Evolutionary conservation across 23 tunicate species (phyloP), one percentile per base, ranked within the genome.

Genomic region (Phallusia fumigata): DNA sequence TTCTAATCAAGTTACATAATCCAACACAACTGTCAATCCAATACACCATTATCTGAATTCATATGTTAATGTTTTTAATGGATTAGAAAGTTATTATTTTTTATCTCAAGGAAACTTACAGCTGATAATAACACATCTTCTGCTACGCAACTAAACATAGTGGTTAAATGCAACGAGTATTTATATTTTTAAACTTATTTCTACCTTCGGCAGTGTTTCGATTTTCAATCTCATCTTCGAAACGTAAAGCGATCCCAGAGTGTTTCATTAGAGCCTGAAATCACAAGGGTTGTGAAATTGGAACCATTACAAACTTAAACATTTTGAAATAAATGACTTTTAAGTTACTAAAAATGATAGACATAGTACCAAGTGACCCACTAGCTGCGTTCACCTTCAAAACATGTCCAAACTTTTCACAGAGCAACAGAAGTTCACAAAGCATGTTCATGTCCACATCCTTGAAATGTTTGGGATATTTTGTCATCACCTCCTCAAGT

Each of bases 381-480:
- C n/a, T n/a, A n/a, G n/a, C n/a, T n/a, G 10, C 10, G 52, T 75
- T 28, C 44, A 93, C 97, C 81, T 85, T 79, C 8, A 88, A 81
- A 13, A 93, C 88, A 31, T 82, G 52, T 47, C 72, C 30, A 35
- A 35, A 93, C 53, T 88, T 80, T 36, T 84, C 77, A 22, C 74
- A 79, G 24, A 85, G 45, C 35, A 93, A 30, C 28, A 78, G 64
- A 0, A 93, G 81, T 73, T 93, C 97, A 64, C 97, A 93, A 75
- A 93, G 80, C 51, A 88, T 80, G 79, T 93, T 93, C 30, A 82
- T 89, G 78, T 93, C 92, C 64, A 88, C 92, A 76, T 93, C 91
- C 31, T 75, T 69, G 73, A 88, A 86, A 31, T 81, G 49, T 24
- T 75, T 32, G 0, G 87, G 84, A 36, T 93, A 88, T 19, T 82